Percentiles rank a stretch among this genome's conserved stretches.
Evolutionary conservation across 2,797 vertebrate species (phyloP).

Genomic region (Acipenser oxyrinchus): DNA sequence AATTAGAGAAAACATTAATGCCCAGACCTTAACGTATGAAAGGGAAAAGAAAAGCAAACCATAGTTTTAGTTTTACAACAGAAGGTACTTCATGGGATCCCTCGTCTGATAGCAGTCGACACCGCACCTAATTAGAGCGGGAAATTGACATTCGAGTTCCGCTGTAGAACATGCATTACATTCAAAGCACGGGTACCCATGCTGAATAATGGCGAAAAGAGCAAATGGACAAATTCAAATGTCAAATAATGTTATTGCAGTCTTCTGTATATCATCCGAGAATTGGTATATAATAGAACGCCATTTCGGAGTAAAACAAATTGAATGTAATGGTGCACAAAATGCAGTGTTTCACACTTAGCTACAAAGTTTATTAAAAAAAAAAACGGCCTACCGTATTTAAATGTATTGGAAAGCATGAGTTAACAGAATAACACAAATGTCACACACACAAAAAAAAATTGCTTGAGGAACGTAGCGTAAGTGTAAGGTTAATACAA

Average conservation of each 20-base stretch:
- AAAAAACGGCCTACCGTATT: no score
- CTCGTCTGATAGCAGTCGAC: conserved; percentile 59
- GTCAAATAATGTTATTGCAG: conserved; percentile 39
- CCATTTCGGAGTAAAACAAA: no score
- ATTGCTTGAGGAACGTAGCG: no score
- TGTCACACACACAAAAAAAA: no score
- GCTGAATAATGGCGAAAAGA: conserved; percentile 44
- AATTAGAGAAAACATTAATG: conserved; percentile 59
- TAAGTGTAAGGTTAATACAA: no score
- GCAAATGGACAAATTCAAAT: conserved; percentile 40
- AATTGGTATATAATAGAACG: no score
- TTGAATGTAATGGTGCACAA: no score
- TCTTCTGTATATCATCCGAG: conserved; percentile 19
- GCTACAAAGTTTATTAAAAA: no score
- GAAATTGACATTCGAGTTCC: conserved; percentile 57
- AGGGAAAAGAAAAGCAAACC: conserved; percentile 61
- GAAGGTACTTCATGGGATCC: conserved; percentile 58
- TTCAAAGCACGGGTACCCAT: conserved; percentile 28
- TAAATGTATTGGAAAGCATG: no score
- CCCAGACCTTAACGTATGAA: conserved; percentile 48
- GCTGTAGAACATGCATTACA: conserved; percentile 36
- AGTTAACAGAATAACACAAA: no score
- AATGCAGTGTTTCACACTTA: no score
- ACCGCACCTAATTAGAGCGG: conserved; percentile 67
- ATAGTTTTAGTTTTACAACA: conserved; percentile 61